Conservation (phyloP, 2,113 vertebrate species). For the Pseudopipra pipra region DNA sequence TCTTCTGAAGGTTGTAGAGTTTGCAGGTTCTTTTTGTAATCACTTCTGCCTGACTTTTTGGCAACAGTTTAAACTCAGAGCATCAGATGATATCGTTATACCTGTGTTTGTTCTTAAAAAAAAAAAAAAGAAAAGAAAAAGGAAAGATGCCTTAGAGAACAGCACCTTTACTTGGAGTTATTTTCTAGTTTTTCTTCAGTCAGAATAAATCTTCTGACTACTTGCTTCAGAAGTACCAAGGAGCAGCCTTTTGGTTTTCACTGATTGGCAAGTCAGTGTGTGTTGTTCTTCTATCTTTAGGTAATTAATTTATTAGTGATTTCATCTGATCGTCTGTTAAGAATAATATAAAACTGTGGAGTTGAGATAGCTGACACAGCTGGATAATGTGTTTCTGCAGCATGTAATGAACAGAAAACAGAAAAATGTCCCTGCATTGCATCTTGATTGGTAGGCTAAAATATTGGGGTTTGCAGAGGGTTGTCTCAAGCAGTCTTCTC, state of each 20-base stretch:
- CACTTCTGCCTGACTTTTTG: not conserved
- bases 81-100: not conserved
- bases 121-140: not conserved
- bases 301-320: not conserved
- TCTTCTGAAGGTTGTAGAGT: not conserved
- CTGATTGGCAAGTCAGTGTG: not conserved
- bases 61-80: not conserved
- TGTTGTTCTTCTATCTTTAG: not conserved
- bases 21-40: not conserved
- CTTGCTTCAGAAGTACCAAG: not conserved
- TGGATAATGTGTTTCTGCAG: not conserved
- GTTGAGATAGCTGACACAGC: not conserved
- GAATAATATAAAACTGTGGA: not conserved
- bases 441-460: not conserved
- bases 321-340: not conserved
- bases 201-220: not conserved
- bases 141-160: not conserved
- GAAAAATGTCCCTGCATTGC: not conserved
- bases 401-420: not conserved
- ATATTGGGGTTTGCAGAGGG: not conserved
- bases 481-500: not conserved
- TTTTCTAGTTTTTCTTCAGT: not conserved
- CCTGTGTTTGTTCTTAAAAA: not conserved
- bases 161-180: not conserved
- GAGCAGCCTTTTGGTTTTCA: not conserved